phyloP scores from a whole-genome alignment of 2,888 invertebrate species.

The Ophonus ardosiacus region DNA sequence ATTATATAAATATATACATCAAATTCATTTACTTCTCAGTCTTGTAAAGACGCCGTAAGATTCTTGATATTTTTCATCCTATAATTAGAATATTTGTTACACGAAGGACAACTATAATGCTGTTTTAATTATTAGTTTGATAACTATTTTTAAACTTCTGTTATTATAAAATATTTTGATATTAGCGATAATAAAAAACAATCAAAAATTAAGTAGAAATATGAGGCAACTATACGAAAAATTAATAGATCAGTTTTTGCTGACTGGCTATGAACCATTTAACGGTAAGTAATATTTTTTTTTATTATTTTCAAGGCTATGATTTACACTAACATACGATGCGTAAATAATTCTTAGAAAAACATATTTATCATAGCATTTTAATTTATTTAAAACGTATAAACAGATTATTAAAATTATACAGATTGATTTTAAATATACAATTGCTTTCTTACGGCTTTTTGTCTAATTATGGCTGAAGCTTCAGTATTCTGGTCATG shows the following conservation, averaged over 20 bases:
- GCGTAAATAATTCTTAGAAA: no score
- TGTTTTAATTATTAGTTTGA: slow-evolving; percentile 2
- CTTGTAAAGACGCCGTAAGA: background rate
- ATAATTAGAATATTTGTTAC: background rate
- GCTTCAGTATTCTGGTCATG: no score
- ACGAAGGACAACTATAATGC: slow-evolving; percentile 5
- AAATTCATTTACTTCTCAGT: slow-evolving; percentile 13
- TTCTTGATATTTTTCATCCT: background rate
- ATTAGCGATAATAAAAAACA: background rate
- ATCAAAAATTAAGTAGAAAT: background rate
- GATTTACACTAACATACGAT: no score
- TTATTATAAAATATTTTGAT: slow-evolving; percentile 18
- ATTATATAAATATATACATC: slow-evolving; percentile 15
- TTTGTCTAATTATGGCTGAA: no score
- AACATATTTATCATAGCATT: no score
- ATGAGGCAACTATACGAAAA: background rate
- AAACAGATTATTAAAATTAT: no score
- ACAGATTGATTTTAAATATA: no score
- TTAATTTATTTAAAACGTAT: no score
- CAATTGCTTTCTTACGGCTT: no score
- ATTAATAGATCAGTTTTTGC: background rate
- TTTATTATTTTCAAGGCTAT: background rate
- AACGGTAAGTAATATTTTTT: background rate
- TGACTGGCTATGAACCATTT: background rate
- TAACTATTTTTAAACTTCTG: background rate